phyloP scores from a whole-genome alignment of 2,113 vertebrate genomes.

The Apus apus region DNA sequence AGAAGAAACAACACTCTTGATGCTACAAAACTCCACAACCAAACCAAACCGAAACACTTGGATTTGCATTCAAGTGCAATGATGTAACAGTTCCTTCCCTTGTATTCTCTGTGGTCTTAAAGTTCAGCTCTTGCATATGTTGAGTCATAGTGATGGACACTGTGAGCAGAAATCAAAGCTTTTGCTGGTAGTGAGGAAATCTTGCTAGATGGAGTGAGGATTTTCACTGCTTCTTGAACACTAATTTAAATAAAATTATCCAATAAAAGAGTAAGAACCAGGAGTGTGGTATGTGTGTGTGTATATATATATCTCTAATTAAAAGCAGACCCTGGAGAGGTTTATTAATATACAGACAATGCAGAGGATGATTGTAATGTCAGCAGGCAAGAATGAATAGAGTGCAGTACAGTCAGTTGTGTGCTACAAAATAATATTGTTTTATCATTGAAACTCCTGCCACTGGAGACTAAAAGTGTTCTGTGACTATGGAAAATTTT shows the following conservation, averaged over 20 bases:
- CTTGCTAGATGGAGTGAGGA: neutral
- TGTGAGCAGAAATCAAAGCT: neutral
- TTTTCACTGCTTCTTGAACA: neutral
- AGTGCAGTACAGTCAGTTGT: neutral
- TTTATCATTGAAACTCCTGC: neutral
- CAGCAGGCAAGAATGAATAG: slow-evolving; percentile 2
- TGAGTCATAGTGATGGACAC: neutral
- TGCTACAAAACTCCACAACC: neutral
- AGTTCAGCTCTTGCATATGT: neutral
- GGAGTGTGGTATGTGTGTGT: neutral
- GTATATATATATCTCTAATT: neutral
- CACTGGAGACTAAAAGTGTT: neutral
- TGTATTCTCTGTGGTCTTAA: neutral
- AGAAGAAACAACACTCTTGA: neutral
- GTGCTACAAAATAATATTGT: neutral
- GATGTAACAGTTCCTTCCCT: neutral
- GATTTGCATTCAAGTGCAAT: neutral
- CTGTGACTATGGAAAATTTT: neutral
- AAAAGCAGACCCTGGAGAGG: neutral
- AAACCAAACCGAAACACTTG: neutral
- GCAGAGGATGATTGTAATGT: neutral
- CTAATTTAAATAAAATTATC: neutral
- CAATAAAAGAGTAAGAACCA: neutral
- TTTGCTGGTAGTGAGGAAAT: neutral
- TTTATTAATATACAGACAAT: neutral